phyloP scores from a whole-genome alignment of 2,888 invertebrate species.

The Keiferia lycopersicella region DNA sequence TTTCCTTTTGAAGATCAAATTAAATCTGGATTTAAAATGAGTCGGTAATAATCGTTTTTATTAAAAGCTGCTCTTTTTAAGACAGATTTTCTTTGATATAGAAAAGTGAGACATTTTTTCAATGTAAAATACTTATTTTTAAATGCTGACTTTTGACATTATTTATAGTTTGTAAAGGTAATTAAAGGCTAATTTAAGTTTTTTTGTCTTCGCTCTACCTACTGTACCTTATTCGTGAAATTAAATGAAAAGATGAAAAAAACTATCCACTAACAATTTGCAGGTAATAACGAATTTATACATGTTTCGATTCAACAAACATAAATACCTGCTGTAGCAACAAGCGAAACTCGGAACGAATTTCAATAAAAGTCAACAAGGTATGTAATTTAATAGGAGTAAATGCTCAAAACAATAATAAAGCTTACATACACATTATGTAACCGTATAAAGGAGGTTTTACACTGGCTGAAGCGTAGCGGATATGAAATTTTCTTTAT shows the following conservation, averaged over 20 bases:
- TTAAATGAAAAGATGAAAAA: too few species aligned
- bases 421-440: neutral
- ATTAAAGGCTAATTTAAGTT: too few species aligned
- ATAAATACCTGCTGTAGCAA: neutral
- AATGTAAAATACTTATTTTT: neutral
- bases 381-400: neutral
- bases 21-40: conserved; percentile 13
- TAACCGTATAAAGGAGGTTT: neutral
- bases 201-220: too few species aligned
- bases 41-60: conserved; percentile 15
- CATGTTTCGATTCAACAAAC: too few species aligned
- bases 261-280: too few species aligned
- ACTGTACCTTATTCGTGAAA: too few species aligned
- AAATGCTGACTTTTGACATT: neutral
- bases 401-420: neutral
- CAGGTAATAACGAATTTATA: too few species aligned
- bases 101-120: neutral
- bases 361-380: conserved; percentile 4
- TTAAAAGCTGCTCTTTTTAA: conserved; percentile 6
- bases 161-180: neutral
- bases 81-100: conserved; percentile 4
- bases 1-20: conserved; percentile 19
- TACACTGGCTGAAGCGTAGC: neutral
- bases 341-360: neutral
- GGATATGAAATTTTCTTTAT: neutral